Conservation (phyloP, 2,888 invertebrate species). For the Mesorhabditis spiculigera region DNA sequence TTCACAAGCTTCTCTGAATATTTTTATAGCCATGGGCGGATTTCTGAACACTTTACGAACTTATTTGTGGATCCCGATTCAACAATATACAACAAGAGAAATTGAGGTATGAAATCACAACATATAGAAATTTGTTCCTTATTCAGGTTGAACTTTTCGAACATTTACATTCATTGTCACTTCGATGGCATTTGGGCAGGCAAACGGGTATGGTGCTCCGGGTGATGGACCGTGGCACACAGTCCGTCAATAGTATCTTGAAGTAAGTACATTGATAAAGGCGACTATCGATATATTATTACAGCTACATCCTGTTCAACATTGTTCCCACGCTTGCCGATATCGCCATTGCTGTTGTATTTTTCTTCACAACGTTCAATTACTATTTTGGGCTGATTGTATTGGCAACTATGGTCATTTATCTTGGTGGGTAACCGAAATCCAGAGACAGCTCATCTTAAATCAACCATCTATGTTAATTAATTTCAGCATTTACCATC, state of each 20-base stretch:
- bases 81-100: slow-evolving; percentile 90
- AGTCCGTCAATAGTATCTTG: slow-evolving; percentile 87
- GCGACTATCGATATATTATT: slow-evolving; percentile 1
- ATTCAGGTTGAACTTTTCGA: slow-evolving; percentile 41
- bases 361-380: slow-evolving; percentile 82
- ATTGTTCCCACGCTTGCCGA: slow-evolving; percentile 89
- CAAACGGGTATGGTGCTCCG: slow-evolving; percentile 95
- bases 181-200: slow-evolving; percentile 87
- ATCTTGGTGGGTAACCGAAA: slow-evolving; percentile 74
- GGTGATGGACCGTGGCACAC: slow-evolving; percentile 94
- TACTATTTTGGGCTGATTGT: slow-evolving; percentile 92
- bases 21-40: slow-evolving; percentile 64
- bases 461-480: neutral
- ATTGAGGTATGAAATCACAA: slow-evolving; percentile 66
- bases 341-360: slow-evolving; percentile 83
- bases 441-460: neutral
- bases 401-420: slow-evolving; percentile 84
- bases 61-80: slow-evolving; percentile 89
- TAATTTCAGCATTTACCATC: slow-evolving; percentile 74
- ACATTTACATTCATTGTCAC: slow-evolving; percentile 67
- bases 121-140: neutral
- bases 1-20: neutral
- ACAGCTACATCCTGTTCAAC: slow-evolving; percentile 69
- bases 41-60: slow-evolving; percentile 84
- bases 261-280: slow-evolving; percentile 61